Base-by-base conservation (phyloP, 1,140 invertebrate genomes). In the Drosophila seguyi region DNA sequence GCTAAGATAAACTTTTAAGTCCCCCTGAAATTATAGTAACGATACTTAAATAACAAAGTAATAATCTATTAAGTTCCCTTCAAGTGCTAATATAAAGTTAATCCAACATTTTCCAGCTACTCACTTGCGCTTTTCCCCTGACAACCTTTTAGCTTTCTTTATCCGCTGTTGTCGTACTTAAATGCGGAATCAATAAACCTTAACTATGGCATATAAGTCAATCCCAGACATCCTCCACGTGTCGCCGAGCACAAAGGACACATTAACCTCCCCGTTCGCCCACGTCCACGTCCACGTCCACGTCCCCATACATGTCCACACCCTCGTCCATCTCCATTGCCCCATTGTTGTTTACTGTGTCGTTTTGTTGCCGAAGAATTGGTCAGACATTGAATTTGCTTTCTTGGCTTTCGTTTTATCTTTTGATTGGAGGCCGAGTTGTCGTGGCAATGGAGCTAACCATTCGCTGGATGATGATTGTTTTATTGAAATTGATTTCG, bases 401-500 rank as follows among this genome's bases (percentile, higher is more conserved):
- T 79, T 75, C 75, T 75, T 38, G 34, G 58, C 39, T 50, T 63
- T 60, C 39, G 36, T 31, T 34, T 67, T 65, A 60, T 74, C 48
- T 29, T 61, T 47, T 61, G 63, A 48, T 69, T 44, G 68, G 62
- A 47, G 48, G 62, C 73, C 39, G 7, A 55, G 65, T 73, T 72
- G 57, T 39, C 67, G 22, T 61, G 48, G 68, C 79, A 63, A 80
- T 69, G 77, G 25, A 39, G 45, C 11, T 6, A 36, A 16, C 20
- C 20, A 14, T 6, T 44, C 42, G 48, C 52, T 42, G 50, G 20
- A 8, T 76, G 50, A 59, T 61, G 59, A 41, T 57, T 57, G 44
- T 75, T 83, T 75, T 65, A 84, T 66, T 84, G 69, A 69, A 83
- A 83, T 83, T 83, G 81, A 79, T 83, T 84, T 69, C 58, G 60